A percentile compares a stretch with the other conserved stretches of the same genome.
Evolutionary conservation across 2,888 invertebrate genomes (phyloP).

Genomic region (Rhyacophila evoluta): DNA sequence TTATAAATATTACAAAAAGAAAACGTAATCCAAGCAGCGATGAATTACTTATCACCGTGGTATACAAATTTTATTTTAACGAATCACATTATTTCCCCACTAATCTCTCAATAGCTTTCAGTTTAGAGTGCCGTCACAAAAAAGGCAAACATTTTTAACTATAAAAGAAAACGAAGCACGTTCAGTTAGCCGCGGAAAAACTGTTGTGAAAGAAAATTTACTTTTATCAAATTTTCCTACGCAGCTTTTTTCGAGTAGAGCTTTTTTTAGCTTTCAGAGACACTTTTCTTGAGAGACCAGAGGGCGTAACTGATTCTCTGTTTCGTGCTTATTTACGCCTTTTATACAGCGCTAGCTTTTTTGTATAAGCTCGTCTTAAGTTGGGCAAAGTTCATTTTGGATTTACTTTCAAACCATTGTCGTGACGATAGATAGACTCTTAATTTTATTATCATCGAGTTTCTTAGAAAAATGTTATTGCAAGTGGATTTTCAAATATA

Average conservation of each 20-base stretch:
- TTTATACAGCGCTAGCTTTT: slow-evolving; percentile 6
- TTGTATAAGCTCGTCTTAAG: neutral
- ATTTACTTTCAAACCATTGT: neutral
- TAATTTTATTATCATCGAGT: neutral
- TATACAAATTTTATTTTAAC: too few relatives aligned
- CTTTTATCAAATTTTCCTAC: slow-evolving; percentile 19
- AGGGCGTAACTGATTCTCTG: slow-evolving; percentile 20
- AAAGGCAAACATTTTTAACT: neutral
- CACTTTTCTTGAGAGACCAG: slow-evolving; percentile 24
- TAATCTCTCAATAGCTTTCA: neutral
- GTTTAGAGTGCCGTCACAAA: neutral
- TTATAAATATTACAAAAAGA: too few relatives aligned
- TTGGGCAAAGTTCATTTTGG: neutral
- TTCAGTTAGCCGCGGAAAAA: slow-evolving; percentile 1
- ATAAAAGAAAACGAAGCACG: slow-evolving; percentile 8
- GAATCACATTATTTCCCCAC: neutral
- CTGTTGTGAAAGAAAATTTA: slow-evolving; percentile 17
- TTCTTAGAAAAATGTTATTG: neutral
- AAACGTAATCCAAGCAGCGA: too few relatives aligned
- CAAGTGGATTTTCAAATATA: too few relatives aligned
- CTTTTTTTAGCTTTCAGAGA: slow-evolving; percentile 23
- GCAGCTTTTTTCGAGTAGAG: slow-evolving; percentile 12
- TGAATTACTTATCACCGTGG: too few relatives aligned
- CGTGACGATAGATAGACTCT: neutral
- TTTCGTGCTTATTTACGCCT: slow-evolving; percentile 24